Conservation (phyloP, 2,888 invertebrate genomes). For the Pimpla rufipes region DNA sequence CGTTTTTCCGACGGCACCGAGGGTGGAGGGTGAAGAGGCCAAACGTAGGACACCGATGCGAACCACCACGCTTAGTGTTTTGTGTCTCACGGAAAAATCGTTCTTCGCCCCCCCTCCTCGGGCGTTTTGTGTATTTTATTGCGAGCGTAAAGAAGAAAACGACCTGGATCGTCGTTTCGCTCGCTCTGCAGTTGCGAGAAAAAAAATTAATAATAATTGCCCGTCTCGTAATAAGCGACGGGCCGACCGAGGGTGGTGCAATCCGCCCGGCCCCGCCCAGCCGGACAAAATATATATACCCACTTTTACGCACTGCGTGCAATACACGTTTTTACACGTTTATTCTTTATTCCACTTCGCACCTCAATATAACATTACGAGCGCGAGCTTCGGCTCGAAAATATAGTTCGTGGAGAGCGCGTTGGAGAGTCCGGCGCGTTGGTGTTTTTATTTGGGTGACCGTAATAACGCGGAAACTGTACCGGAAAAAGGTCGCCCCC, state of each 20-base stretch:
- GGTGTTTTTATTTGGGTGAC: constrained; percentile 82
- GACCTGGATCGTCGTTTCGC: constrained; percentile 25
- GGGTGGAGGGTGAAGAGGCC: too few species aligned
- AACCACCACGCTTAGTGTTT: constrained; percentile 37
- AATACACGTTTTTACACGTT: too few species aligned
- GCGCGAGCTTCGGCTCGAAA: constrained; percentile 79
- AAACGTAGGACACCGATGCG: constrained; percentile 23
- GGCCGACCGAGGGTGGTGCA: constrained; percentile 18
- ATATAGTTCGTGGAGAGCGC: constrained; percentile 73
- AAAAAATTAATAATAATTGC: constrained; percentile 31
- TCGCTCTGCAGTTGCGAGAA: constrained; percentile 19
- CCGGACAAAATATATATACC: constrained; percentile 50
- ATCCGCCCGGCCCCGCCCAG: background rate
- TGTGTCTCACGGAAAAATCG: constrained; percentile 52
- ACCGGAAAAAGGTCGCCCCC: constrained; percentile 77
- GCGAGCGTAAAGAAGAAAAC: constrained; percentile 49
- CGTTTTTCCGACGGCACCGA: constrained; percentile 53
- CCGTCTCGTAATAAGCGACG: constrained; percentile 12
- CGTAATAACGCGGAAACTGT: constrained; percentile 83
- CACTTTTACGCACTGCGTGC: background rate
- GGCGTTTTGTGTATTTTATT: constrained; percentile 55
- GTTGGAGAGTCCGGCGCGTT: constrained; percentile 25
- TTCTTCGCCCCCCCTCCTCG: constrained; percentile 30
- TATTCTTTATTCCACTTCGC: constrained; percentile 62
- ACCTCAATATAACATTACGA: constrained; percentile 79